phyloP scores from a whole-genome alignment of 2,113 vertebrate genomes.

The Fregata magnificens region DNA sequence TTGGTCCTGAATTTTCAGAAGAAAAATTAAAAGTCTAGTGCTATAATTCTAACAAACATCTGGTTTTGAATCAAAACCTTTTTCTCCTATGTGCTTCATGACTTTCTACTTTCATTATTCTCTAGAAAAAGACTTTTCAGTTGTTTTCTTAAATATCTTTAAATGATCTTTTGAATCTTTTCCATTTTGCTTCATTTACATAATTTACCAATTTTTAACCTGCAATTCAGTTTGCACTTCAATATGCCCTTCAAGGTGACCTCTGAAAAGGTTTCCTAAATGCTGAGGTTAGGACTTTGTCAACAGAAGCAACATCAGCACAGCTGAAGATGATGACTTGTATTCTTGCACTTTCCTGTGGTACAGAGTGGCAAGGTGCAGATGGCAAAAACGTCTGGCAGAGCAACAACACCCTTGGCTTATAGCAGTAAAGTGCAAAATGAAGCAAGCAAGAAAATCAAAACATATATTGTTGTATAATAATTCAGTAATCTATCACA shows the following conservation, averaged over 20 bases:
- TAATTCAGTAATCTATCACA: neutral
- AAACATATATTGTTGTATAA: neutral
- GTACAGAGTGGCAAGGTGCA: neutral
- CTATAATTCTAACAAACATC: neutral
- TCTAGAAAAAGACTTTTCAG: neutral
- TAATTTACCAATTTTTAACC: neutral
- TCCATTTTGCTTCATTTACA: neutral
- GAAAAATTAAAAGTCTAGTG: neutral
- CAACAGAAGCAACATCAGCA: neutral
- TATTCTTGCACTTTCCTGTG: neutral
- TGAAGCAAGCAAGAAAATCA: neutral
- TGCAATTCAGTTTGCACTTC: neutral
- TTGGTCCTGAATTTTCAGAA: neutral
- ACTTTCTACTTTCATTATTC: neutral
- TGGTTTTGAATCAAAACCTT: neutral
- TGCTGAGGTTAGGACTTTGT: conserved; percentile 18
- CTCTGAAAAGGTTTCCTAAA: conserved; percentile 19
- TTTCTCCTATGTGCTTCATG: neutral
- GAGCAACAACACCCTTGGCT: neutral
- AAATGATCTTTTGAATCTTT: neutral
- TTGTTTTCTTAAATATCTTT: neutral
- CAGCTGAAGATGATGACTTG: neutral
- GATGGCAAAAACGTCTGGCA: neutral
- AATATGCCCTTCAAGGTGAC: neutral
- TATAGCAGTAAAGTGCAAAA: neutral